Evolutionary conservation across 2,797 vertebrate species (phyloP).

Genomic region (Kryptolebias ocellatus): DNA sequence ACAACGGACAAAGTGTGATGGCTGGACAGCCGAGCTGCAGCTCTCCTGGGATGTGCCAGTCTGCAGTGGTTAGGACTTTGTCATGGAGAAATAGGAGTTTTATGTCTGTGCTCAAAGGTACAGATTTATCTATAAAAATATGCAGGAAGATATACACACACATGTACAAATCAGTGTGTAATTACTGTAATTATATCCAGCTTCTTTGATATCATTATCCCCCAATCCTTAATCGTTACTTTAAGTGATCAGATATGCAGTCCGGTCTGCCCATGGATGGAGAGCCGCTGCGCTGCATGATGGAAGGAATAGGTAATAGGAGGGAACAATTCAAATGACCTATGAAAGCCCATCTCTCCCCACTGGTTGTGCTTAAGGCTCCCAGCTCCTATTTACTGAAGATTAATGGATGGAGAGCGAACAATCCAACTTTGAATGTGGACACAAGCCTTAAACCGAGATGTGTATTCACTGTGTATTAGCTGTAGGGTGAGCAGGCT

Average conservation of each 20-base stretch:
- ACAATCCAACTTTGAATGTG: constrained; percentile 10
- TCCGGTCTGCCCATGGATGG: not conserved
- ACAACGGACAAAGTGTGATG: no score
- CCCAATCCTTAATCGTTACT: not conserved
- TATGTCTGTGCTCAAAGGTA: not conserved
- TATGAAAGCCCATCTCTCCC: not conserved
- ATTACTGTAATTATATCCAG: no score
- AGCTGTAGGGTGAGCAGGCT: constrained; percentile 33
- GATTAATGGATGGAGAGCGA: constrained; percentile 10
- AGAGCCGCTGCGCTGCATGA: constrained; percentile 1
- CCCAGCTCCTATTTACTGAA: constrained; percentile 1
- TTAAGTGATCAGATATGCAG: not conserved
- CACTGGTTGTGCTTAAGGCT: not conserved
- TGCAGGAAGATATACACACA: no score
- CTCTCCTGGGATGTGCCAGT: not conserved
- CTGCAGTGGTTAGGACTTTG: not conserved
- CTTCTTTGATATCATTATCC: not conserved
- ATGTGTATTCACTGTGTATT: constrained; percentile 15
- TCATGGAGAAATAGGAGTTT: no score
- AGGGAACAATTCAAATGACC: constrained; percentile 5
- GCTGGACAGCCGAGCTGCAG: not conserved
- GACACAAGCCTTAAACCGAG: constrained; percentile 25
- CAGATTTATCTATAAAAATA: not conserved
- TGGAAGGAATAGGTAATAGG: not conserved
- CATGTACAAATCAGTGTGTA: no score